Evolutionary conservation across 2,888 invertebrate species (phyloP).

Genomic region (Cynaeus angustus): DNA sequence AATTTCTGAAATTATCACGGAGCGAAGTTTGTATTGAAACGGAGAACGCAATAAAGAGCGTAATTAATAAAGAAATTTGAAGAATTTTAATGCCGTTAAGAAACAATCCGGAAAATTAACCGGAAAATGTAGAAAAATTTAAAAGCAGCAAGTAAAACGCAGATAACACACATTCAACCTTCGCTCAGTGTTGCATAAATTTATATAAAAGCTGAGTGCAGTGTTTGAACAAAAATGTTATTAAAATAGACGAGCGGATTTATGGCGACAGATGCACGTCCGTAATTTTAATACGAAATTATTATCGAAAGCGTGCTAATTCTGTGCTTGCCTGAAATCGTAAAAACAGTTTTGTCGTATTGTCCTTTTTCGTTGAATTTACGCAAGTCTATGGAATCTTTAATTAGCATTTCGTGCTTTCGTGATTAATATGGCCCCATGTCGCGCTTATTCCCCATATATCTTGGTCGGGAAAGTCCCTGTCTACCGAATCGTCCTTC

Average conservation of each 20-base stretch:
- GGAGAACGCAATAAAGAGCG: conserved; percentile 9
- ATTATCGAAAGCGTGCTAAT: conserved; percentile 37
- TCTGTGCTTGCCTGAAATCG: neutral
- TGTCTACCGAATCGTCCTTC: conserved; percentile 31
- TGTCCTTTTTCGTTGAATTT: conserved; percentile 39
- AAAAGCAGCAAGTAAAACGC: neutral
- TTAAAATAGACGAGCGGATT: conserved; percentile 37
- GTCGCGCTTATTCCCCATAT: conserved; percentile 58
- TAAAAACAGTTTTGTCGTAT: conserved; percentile 37
- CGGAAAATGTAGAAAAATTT: conserved; percentile 20
- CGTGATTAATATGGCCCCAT: conserved; percentile 59
- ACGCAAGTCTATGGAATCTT: conserved; percentile 52
- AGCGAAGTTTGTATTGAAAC: conserved; percentile 21
- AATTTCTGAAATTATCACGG: conserved; percentile 12
- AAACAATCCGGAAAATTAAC: conserved; percentile 25
- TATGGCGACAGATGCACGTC: conserved; percentile 40
- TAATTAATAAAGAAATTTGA: conserved; percentile 27
- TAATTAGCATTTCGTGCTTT: conserved; percentile 55
- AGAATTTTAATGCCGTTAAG: conserved; percentile 21
- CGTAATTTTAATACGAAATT: conserved; percentile 40
- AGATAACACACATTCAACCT: conserved; percentile 14
- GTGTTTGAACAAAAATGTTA: conserved; percentile 31
- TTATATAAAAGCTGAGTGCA: conserved; percentile 30
- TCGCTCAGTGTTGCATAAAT: conserved; percentile 24
- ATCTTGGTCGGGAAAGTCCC: conserved; percentile 49